Evolutionary conservation across 2,113 vertebrate species (phyloP), one percentile per base, ranked within the genome.

Genomic region (Casuarius casuarius): DNA sequence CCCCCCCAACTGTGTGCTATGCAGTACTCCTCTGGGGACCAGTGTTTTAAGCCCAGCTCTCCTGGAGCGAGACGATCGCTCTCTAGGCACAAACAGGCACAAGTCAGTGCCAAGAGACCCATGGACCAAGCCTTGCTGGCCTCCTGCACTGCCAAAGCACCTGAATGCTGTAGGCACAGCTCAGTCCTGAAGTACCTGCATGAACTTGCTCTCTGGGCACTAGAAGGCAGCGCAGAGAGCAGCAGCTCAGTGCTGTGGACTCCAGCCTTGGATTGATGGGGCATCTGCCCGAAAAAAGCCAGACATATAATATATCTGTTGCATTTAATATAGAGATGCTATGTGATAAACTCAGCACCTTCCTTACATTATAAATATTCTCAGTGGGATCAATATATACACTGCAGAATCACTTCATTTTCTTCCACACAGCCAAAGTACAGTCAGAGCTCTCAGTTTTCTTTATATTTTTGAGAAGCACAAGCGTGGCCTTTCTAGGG

Each of bases 321-420:
- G 82, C 75, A 6, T 96, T 97, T 97, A 96, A 96, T 97, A 86
- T 4, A 29, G 90, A 95, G 74, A 90, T 87, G 70, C 89, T 95
- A 92, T 33, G 54, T 7, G 40, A 76, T 70, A 21, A 92, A 87
- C 13, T 84, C 84, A 78, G 83, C 58, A 38, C 65, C 56, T 66
- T 73, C 70, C 78, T 48, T 21, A 5, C 2, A 0, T 52, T 22
- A 26, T 14, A 15, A 0, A 9, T 20, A 29, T 65, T 86, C 49
- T 87, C 89, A 82, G 67, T 61, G 67, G 44, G 75, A 87, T 92
- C 31, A 21, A 5, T 20, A 54, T 9, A 66, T 72, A 59, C 49
- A 25, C 0, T 4, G 35, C 52, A 63, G 65, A 85, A 71, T 63
- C 56, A 35, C 74, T 91, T 29, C 7, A 3, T 70, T 33, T 58